Evolutionary conservation across 2,888 invertebrate genomes (phyloP), one percentile per base, ranked within the genome.

Genomic region (Lissonota sp.): DNA sequence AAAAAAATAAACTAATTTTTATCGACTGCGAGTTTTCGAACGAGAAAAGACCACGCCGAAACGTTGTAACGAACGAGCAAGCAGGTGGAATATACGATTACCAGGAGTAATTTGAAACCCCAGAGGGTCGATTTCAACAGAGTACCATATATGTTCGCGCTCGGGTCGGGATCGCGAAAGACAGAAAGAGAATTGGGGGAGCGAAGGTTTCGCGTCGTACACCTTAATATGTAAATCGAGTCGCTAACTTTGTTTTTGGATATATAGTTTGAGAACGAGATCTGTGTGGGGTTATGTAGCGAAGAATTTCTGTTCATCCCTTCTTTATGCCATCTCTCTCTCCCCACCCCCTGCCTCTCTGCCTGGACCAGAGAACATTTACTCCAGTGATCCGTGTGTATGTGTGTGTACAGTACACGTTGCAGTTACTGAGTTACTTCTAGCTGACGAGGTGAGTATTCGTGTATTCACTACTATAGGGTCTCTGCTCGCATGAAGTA

Each of bases 141-240:
- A 60, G 71, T 63, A 53, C 53, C 40, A 60, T 40, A 64, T 46
- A 14, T 57, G 14, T 14, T 44, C 55, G 10, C 37, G 44, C 46
- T 39, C 44, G n/a, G 12, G 73, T 73, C 57, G 64, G 37, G 40
- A 73, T 64, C 73, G 64, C 55, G 73, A 64, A 57, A 14, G 14
- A n/a, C n/a, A n/a, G n/a, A n/a, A n/a, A n/a, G n/a, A n/a, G n/a
- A n/a, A n/a, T n/a, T n/a, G n/a, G n/a, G n/a, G n/a, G n/a, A n/a
- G n/a, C n/a, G n/a, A n/a, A n/a, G n/a, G 26, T 55, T 53, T 64
- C 73, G 44, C 63, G 63, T 66, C 57, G 46, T 67, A 55, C 46
- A 39, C 74, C 67, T 73, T 77, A 73, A 80, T 77, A 80, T 80
- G 80, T 77, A 80, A 80, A 80, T 80, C 77, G 76, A 73, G 72